phyloP scores from a whole-genome alignment of 1,140 invertebrate species.

The Drosophila teissieri region DNA sequence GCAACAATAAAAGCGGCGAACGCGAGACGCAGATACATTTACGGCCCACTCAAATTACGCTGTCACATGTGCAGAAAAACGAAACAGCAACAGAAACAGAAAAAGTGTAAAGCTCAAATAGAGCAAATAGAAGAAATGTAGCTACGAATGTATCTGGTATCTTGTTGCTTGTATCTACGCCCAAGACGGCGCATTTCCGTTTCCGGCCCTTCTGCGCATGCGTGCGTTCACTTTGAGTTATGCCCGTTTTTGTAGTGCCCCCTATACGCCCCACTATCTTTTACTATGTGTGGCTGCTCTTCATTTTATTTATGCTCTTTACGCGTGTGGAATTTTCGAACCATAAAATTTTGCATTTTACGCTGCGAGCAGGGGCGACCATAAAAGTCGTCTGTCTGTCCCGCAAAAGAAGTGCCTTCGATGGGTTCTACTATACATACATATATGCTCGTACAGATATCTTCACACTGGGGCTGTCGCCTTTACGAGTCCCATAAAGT shows the following conservation, averaged over 20 bases:
- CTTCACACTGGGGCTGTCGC: conserved; percentile 22
- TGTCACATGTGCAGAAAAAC: conserved; percentile 50
- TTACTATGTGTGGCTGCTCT: conserved; percentile 73
- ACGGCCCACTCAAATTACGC: conserved; percentile 72
- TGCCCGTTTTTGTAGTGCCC: conserved; percentile 40
- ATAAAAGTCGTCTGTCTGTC: conserved; percentile 40
- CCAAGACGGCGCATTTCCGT: conserved; percentile 68
- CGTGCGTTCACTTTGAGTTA: conserved; percentile 50
- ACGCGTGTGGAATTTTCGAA: conserved; percentile 72
- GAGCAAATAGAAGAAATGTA: conserved; percentile 54
- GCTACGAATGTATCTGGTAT: conserved; percentile 52
- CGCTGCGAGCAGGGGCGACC: conserved; percentile 51
- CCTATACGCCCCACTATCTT: conserved; percentile 21
- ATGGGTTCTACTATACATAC: conserved; percentile 4
- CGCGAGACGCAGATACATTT: conserved; percentile 48
- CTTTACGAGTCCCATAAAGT: conserved; percentile 59
- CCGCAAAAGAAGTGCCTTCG: conserved; percentile 18
- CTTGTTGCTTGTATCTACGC: conserved; percentile 48
- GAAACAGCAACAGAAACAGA: not conserved
- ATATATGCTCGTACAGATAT: not conserved
- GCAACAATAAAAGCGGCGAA: conserved; percentile 64
- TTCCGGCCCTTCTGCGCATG: conserved; percentile 66
- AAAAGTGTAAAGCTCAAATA: not conserved
- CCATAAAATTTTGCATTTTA: conserved; percentile 75
- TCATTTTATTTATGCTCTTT: conserved; percentile 79